These are phyloP conservation scores for Seriola rivoliana DNA, from an alignment of 2,113 vertebrate genomes.

Conservation along the genomic window DNA sequence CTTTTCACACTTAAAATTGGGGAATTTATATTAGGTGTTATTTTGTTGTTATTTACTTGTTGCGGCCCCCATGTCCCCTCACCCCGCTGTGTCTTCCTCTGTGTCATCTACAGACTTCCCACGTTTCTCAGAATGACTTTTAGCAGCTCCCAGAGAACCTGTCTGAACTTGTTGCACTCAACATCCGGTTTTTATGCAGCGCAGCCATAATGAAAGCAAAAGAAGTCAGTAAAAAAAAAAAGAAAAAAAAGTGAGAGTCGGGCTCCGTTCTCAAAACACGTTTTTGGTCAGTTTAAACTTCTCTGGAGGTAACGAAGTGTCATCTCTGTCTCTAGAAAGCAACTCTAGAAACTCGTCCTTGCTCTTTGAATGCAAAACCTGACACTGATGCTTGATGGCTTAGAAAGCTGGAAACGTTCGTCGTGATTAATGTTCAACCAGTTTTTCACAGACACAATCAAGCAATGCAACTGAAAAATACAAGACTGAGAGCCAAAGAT, in stretches of 20 bases:
- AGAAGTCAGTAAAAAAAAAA: neutral
- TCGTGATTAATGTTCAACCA: neutral
- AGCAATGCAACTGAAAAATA: neutral
- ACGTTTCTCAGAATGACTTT: conserved; percentile 60
- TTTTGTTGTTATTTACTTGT: conserved; percentile 45
- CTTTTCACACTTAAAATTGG: neutral
- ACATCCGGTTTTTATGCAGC: neutral
- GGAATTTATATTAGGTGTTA: neutral
- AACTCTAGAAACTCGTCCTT: neutral
- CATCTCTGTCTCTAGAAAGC: neutral
- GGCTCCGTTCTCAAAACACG: neutral
- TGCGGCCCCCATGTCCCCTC: neutral
- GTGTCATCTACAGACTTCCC: conserved; percentile 36
- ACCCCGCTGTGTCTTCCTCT: neutral
- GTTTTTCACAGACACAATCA: neutral
- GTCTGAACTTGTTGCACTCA: neutral
- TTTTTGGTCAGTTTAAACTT: neutral
- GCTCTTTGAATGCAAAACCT: neutral
- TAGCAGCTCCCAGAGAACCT: neutral
- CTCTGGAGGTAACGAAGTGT: neutral
- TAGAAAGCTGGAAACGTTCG: neutral
- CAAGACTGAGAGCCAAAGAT: neutral
- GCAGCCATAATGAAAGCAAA: neutral
- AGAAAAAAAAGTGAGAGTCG: neutral
- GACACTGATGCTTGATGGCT: neutral